Conservation (phyloP, 1,140 invertebrate genomes). For the Neodiprion fabricii region DNA sequence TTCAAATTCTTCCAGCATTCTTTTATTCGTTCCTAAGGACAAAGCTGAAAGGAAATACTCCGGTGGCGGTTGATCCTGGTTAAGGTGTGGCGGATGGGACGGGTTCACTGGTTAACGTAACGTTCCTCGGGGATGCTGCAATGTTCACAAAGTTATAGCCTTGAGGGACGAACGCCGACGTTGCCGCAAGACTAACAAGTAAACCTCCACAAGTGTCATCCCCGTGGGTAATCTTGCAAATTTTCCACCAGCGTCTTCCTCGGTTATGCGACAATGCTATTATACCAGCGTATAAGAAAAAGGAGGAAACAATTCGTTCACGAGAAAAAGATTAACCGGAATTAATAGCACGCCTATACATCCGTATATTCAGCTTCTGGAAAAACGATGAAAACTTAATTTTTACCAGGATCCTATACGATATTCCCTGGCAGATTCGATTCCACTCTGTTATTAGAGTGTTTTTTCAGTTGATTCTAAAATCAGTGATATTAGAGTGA, state of each 20-base stretch:
- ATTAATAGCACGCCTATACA: background rate
- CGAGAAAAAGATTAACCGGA: background rate
- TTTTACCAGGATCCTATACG: no score
- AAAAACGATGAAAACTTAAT: no score
- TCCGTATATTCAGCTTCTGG: no score
- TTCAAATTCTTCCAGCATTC: no score
- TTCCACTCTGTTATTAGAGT: no score
- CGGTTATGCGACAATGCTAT: no score
- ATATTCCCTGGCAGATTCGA: no score
- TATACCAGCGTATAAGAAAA: no score
- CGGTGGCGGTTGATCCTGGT: background rate
- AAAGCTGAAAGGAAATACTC: no score
- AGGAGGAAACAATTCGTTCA: background rate
- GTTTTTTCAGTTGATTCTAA: no score
- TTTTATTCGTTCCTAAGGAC: no score
- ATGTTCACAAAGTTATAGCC: slow-evolving; percentile 7
- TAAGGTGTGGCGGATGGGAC: background rate
- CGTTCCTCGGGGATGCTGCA: background rate
- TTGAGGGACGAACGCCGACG: background rate
- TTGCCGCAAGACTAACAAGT: background rate
- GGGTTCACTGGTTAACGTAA: background rate
- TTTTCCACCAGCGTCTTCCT: background rate
- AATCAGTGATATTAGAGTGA: no score
- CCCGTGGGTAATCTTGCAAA: background rate
- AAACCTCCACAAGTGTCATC: slow-evolving; percentile 7